Percentiles rank a stretch among this genome's conserved stretches.
These are phyloP conservation scores for Drosophila barbarae DNA, from an alignment of 2,888 invertebrate species.

Conservation along the genomic window DNA sequence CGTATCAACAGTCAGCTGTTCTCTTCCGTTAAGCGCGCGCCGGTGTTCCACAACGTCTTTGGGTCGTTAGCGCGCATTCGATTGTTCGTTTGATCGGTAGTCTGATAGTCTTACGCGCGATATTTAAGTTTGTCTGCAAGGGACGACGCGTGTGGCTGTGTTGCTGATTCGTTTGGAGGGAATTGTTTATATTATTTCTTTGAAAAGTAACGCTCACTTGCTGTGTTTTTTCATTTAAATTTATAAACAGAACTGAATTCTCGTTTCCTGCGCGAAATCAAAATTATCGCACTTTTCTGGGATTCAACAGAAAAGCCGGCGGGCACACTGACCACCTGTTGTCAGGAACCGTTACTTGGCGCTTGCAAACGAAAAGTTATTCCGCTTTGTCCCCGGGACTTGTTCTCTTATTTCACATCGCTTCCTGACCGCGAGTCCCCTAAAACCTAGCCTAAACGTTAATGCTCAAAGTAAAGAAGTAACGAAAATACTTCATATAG, in stretches of 20 bases:
- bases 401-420: background rate
- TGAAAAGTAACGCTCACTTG: slow-evolving; percentile 17
- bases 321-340: background rate
- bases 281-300: too few species aligned
- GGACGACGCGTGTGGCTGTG: slow-evolving; percentile 11
- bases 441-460: slow-evolving; percentile 28
- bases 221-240: background rate
- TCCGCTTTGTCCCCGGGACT: slow-evolving; percentile 20
- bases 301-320: too few species aligned
- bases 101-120: slow-evolving; percentile 31
- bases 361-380: slow-evolving; percentile 2
- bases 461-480: slow-evolving; percentile 47
- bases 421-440: slow-evolving; percentile 16
- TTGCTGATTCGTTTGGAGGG: slow-evolving; percentile 7
- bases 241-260: too few species aligned
- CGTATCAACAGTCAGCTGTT: slow-evolving; percentile 63
- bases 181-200: slow-evolving; percentile 2
- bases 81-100: slow-evolving; percentile 8
- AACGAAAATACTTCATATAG: slow-evolving; percentile 52
- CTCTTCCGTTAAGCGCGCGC: slow-evolving; percentile 16
- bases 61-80: slow-evolving; percentile 2
- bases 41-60: slow-evolving; percentile 46
- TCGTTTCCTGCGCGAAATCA: too few species aligned
- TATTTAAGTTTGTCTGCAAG: slow-evolving; percentile 25
- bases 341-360: slow-evolving; percentile 23